phyloP scores from a whole-genome alignment of 2,888 invertebrate species.

The Trachelus tabidus region DNA sequence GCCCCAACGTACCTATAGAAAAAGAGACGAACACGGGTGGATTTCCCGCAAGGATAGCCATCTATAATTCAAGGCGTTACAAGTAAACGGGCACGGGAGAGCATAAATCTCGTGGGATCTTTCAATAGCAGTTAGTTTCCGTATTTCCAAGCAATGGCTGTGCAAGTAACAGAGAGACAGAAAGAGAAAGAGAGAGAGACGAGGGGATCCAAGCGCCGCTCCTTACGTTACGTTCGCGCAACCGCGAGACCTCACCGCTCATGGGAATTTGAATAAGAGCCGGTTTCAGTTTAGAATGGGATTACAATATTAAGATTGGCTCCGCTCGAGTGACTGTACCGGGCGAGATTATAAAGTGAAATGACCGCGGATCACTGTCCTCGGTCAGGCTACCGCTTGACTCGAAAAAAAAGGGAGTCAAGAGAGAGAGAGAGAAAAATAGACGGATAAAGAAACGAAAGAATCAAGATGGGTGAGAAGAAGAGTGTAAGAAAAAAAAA shows the following conservation, averaged over 20 bases:
- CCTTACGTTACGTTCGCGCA: neutral
- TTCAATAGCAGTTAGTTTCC: constrained; percentile 50
- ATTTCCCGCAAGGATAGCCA: constrained; percentile 12
- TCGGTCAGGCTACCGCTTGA: constrained; percentile 30
- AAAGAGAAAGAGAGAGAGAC: no score
- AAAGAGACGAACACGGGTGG: neutral
- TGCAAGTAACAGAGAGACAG: no score
- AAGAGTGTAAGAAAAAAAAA: constrained; percentile 7
- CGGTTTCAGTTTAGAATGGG: constrained; percentile 41
- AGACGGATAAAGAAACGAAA: constrained; percentile 6
- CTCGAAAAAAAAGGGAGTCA: constrained; percentile 18
- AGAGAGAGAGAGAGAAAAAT: constrained; percentile 17
- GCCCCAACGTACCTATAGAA: neutral
- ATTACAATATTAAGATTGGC: constrained; percentile 55
- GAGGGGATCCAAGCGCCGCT: neutral
- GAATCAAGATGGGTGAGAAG: neutral
- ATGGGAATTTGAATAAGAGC: constrained; percentile 49
- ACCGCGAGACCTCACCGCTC: constrained; percentile 12
- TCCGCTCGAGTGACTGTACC: constrained; percentile 27
- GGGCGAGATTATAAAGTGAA: constrained; percentile 54
- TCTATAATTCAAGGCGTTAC: constrained; percentile 58
- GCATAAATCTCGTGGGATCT: constrained; percentile 43
- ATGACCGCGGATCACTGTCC: constrained; percentile 52
- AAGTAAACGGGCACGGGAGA: constrained; percentile 38
- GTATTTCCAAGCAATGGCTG: constrained; percentile 35